Evolutionary conservation across 1,140 invertebrate species (phyloP), one percentile per base, ranked within the genome.

Genomic region (Teleopsis dalmanni): DNA sequence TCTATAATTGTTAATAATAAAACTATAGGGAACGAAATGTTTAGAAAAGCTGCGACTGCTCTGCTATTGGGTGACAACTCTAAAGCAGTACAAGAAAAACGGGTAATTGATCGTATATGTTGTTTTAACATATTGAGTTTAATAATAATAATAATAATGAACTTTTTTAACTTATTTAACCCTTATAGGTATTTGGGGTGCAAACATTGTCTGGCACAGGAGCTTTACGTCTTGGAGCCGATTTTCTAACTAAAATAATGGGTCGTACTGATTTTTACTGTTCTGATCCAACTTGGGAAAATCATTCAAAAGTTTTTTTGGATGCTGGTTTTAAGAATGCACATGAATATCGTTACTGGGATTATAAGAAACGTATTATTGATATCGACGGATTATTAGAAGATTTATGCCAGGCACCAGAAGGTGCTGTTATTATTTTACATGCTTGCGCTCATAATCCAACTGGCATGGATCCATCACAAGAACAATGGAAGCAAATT

Each of bases 391-490:
- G 90, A 19, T 74, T 94, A 63, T 60, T 87, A 9, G 82, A 87
- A 58, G 95, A 98, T 72, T 74, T 91, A 21, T 71, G 78, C 55
- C 76, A 77, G 57, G 91, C 94, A 34, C 91, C 91, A 1, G 81
- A 88, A 69, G 85, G 87, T 62, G 80, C 94, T 3, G 88, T 97
- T 1, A 82, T 99, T 40, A 83, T 99, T 57, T 74, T 99, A 3
- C 96, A 99, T 75, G 88, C 90, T 2, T 95, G 91, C 75, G 95
- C 95, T 8, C 96, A 99, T 71, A 99, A 99, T 77, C 96, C 96
- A 10, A 99, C 96, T 13, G 96, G 96, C 38, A 84, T 88, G 52
- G 91, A 95, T 73, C 90, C 90, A 25, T 89, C 83, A 8, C 74
- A 80, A 26, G 89, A 93, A 35, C 87, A 93, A 71, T 94, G 90